Percentiles rank a stretch among this genome's conserved stretches.
phyloP scores from a whole-genome alignment of 2,888 invertebrate genomes.

The Seladonia tumulorum region DNA sequence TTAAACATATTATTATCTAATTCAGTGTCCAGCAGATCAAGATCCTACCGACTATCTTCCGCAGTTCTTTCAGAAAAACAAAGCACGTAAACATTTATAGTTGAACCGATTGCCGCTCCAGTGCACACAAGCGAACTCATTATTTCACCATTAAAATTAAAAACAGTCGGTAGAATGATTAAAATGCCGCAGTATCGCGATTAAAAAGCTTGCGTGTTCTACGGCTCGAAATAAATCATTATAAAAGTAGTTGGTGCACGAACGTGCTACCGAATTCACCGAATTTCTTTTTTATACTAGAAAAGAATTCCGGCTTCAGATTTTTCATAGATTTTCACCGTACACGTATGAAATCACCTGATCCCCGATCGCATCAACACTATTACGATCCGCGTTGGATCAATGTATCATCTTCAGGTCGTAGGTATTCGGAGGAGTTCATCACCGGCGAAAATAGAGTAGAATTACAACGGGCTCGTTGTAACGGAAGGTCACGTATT shows the following conservation, averaged over 20 bases:
- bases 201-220: too few relatives aligned
- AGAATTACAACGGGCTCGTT: conserved; percentile 43
- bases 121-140: background rate
- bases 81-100: background rate
- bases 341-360: background rate
- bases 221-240: background rate
- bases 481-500: conserved; percentile 69
- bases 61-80: background rate
- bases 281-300: background rate
- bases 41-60: too few relatives aligned
- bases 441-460: conserved; percentile 46
- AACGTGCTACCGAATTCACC: background rate
- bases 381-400: background rate
- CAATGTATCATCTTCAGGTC: background rate
- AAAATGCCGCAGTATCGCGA: too few relatives aligned
- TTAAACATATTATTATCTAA: too few relatives aligned
- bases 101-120: background rate
- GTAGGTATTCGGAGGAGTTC: conserved; percentile 35
- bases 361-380: background rate
- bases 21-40: too few relatives aligned
- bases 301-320: background rate
- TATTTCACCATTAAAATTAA: background rate
- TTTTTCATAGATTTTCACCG: background rate
- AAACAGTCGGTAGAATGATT: too few relatives aligned
- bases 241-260: background rate